Base-by-base conservation (phyloP, 2,797 vertebrate species). In the Falco naumanni region DNA sequence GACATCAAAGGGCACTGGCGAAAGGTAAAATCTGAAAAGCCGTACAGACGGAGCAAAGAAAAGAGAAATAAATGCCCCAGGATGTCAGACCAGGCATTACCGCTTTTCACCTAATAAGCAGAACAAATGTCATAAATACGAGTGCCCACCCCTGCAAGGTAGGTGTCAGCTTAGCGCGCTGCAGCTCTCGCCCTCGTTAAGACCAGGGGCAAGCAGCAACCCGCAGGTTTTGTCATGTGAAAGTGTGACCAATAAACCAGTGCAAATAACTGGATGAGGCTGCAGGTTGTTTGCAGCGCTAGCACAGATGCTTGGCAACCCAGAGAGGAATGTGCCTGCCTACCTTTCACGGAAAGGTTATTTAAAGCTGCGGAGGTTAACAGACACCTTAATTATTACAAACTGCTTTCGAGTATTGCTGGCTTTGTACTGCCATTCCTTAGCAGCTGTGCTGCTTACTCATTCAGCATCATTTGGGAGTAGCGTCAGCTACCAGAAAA, bases 311-410 rank as follows among this genome's bases (percentile, higher is more conserved):
- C 93, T 94, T 64, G 93, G 93, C 96, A 96, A 95, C 91, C 85
- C 60, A 3, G 84, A 66, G 86, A 90, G 93, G 96, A 97, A 97
- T 78, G 95, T 26, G 94, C 59, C 83, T 81, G 92, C 81, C 87
- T 92, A 69, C 19, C 29, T 93, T 96, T 69, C 90, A 39, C 7
- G 64, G 70, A 31, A 63, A 92, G 83, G 53, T 94, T 85, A 83
- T 88, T 97, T 92, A 90, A 93, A 96, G 90, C 84, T 28, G 51
- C 19, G 90, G 80, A 95, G 78, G 88, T 66, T 83, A 97, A 94
- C 86, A 96, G 95, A 82, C 93, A 95, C 95, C 94, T 96, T 95
- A 87, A 96, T 94, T 91, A 80, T 90, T 94, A 83, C 95, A 97
- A 96, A 97, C 78, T 64, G 87, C 93, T 97, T 95, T 68, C 1